These are phyloP conservation scores for Latrodectus hesperus DNA, from an alignment of 2,888 invertebrate genomes.

Conservation along the genomic window DNA sequence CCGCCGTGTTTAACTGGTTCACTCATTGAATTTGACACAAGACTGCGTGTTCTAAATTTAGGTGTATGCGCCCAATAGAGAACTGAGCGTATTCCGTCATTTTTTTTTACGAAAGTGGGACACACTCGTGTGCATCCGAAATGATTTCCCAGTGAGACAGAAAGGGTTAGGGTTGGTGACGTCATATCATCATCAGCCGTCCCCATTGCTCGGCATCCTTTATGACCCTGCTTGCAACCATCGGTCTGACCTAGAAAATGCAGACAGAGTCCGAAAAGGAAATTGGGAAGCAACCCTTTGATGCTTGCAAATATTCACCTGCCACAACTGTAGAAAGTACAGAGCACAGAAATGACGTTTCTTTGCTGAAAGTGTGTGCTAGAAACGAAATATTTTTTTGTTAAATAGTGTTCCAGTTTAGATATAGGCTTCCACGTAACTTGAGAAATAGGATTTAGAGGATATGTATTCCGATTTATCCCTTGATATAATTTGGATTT, in stretches of 20 bases:
- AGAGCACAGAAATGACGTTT: too few relatives aligned
- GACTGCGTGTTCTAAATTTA: conserved; percentile 25
- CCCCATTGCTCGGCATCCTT: conserved; percentile 43
- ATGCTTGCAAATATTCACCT: too few relatives aligned
- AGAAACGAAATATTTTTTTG: too few relatives aligned
- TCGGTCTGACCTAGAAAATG: conserved; percentile 51
- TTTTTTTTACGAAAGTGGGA: conserved; percentile 6
- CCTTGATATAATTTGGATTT: too few relatives aligned
- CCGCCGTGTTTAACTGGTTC: conserved; percentile 12
- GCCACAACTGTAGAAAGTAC: too few relatives aligned
- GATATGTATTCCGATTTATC: too few relatives aligned
- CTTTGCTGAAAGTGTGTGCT: too few relatives aligned
- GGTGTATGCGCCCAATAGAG: background rate
- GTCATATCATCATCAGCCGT: conserved; percentile 18
- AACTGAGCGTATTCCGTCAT: background rate
- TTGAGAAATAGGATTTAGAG: too few relatives aligned
- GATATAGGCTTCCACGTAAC: too few relatives aligned
- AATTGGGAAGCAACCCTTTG: conserved; percentile 31
- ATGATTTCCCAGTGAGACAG: conserved; percentile 21
- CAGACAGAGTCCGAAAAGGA: conserved; percentile 33
- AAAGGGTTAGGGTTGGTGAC: conserved; percentile 49
- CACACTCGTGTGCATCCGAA: conserved; percentile 35
- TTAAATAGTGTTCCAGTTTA: too few relatives aligned
- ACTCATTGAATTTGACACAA: conserved; percentile 2
- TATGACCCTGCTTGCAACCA: conserved; percentile 38